phyloP scores from a whole-genome alignment of 2,888 invertebrate genomes.

The Stenichneumon culpator region DNA sequence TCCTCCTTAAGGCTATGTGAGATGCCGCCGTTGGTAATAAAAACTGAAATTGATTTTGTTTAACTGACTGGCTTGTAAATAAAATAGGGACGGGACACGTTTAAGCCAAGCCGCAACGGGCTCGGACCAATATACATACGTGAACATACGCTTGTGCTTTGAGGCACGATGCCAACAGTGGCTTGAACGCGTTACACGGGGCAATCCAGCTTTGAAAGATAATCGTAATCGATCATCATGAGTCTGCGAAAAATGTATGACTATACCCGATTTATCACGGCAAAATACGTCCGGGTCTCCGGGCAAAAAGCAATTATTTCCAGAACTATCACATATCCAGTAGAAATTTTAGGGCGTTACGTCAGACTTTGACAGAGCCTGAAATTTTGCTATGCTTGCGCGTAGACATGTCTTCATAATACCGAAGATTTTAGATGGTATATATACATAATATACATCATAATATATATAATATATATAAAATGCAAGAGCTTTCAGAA shows the following conservation, averaged over 20 bases:
- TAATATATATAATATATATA: too few species aligned
- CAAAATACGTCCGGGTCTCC: slow-evolving; percentile 24
- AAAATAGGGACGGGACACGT: neutral
- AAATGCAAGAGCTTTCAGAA: too few species aligned
- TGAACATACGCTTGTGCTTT: neutral
- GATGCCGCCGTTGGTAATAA: too few species aligned
- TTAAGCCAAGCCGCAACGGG: neutral
- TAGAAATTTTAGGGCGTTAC: neutral
- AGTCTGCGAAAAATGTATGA: slow-evolving; percentile 5
- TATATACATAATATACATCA: too few species aligned
- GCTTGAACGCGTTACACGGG: slow-evolving; percentile 28
- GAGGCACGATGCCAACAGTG: slow-evolving; percentile 8
- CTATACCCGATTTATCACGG: slow-evolving; percentile 40
- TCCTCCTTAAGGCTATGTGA: too few species aligned
- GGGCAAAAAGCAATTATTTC: slow-evolving; percentile 20
- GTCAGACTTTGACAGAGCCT: too few species aligned
- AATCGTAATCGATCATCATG: slow-evolving; percentile 63
- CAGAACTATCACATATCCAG: neutral
- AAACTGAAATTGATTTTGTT: too few species aligned
- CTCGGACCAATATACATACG: neutral
- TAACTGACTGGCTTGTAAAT: neutral
- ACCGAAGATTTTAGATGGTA: too few species aligned
- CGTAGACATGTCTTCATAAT: too few species aligned
- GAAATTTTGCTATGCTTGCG: too few species aligned
- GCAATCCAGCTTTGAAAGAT: slow-evolving; percentile 54